Evolutionary conservation across 2,797 vertebrate genomes (phyloP), one percentile per base, ranked within the genome.

Genomic region (Prunella strophiata): DNA sequence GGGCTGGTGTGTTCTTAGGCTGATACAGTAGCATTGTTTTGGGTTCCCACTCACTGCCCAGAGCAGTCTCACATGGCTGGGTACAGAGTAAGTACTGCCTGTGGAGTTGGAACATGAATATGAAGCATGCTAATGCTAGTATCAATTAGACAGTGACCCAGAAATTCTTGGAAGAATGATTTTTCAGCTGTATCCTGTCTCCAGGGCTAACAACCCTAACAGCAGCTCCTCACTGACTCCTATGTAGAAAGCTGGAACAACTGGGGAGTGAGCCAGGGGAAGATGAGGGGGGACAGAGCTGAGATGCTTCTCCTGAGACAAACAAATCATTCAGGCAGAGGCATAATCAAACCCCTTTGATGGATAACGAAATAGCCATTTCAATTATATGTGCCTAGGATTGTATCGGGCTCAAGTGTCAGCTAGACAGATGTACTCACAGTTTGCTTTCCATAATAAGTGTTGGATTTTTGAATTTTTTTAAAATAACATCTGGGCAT

Each of bases 121-220:
- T 96, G 97, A 98, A 98, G 97, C 98, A 97, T 97, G 98, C 98
- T 98, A 98, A 98, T 98, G 98, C 98, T 97, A 97, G 97, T 98
- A 98, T 98, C 98, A 98, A 99, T 99, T 98, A 99, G 98, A 98
- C 98, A 98, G 94, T 98, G 98, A 99, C 99, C 99, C 98, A 99
- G 98, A 99, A 99, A 98, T 98, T 96, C 97, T 98, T 98, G 98
- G 98, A 98, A 98, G 98, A 98, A 97, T 97, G 97, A 98, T 97
- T 98, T 97, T 98, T 97, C 94, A 97, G 96, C 96, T 97, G 77
- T 83, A 88, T 94, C 92, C 83, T 95, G 47, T 98, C 98, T 98
- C 97, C 96, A 89, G 96, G 97, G 97, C 94, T 89, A 94, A 61
- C 81, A 95, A 93, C 82, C 78, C 68, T 87, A 67, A 72, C 3